Conservation (phyloP, 2,797 vertebrate genomes). For the Carapus acus region DNA sequence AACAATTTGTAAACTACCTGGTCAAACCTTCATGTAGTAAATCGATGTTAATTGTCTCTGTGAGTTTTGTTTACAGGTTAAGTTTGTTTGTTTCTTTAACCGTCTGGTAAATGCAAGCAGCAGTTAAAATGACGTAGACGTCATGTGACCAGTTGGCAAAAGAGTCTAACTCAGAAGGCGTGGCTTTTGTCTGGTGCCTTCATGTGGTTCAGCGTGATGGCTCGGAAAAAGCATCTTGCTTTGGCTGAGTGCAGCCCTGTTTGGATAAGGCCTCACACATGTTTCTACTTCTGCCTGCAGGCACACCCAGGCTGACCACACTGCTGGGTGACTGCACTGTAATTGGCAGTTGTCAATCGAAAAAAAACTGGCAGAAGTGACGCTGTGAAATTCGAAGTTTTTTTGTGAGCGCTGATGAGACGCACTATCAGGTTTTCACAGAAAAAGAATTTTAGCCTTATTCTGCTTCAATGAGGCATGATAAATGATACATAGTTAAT, state of each 20-base stretch:
- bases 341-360: constrained; percentile 63
- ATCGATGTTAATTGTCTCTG: not conserved
- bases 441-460: too few relatives aligned
- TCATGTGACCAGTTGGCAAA: constrained; percentile 6
- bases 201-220: constrained; percentile 64
- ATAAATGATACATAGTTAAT: too few relatives aligned
- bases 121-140: not conserved
- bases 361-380: constrained; percentile 58
- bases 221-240: constrained; percentile 46
- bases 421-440: too few relatives aligned
- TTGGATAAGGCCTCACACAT: constrained; percentile 69
- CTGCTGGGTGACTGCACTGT: constrained; percentile 63
- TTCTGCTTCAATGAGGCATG: too few relatives aligned
- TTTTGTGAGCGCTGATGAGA: too few relatives aligned
- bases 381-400: constrained; percentile 43
- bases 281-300: constrained; percentile 66
- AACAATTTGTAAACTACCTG: not conserved
- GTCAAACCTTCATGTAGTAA: not conserved
- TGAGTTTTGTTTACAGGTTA: too few relatives aligned
- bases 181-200: constrained; percentile 54
- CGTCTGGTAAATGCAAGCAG: not conserved
- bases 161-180: constrained; percentile 35
- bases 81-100: not conserved
- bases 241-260: constrained; percentile 40
- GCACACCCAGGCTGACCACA: constrained; percentile 72